A percentile compares a stretch with the other conserved stretches of the same genome.
Conservation (phyloP, 2,113 vertebrate species). For the Crotalus horridus region DNA sequence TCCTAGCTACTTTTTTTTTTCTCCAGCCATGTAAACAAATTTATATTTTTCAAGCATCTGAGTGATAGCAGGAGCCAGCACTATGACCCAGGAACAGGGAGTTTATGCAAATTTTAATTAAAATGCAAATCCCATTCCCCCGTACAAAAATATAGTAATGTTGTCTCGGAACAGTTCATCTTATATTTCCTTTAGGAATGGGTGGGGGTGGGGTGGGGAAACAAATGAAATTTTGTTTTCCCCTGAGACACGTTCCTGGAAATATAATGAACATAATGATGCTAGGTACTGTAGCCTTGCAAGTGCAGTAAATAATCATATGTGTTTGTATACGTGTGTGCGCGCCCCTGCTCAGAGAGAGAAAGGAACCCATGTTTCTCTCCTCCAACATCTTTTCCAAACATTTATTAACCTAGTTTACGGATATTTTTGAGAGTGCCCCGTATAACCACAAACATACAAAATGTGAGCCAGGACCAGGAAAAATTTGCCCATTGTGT, state of each 20-base stretch:
- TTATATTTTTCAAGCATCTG: constrained; percentile 51
- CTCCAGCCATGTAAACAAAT: constrained; percentile 59
- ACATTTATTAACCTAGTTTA: background rate
- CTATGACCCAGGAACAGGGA: constrained; percentile 33
- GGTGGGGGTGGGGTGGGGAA: background rate
- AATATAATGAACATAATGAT: background rate
- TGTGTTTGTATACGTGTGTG: background rate
- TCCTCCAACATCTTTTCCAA: background rate
- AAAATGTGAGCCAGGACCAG: background rate
- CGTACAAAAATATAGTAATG: constrained; percentile 39
- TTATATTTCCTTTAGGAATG: background rate
- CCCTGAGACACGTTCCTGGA: constrained; percentile 1
- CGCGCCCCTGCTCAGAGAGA: background rate
- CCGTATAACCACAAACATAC: background rate
- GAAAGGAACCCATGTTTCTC: background rate
- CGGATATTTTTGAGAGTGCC: background rate
- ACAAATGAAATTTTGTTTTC: background rate
- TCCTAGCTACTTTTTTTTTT: constrained; percentile 50
- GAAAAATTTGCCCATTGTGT: too few relatives aligned
- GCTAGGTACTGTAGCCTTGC: background rate
- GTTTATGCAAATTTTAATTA: constrained; percentile 61
- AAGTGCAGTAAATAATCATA: background rate
- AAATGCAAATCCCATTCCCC: constrained; percentile 51
- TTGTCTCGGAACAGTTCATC: background rate
- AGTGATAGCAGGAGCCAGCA: constrained; percentile 57